Percentiles rank a stretch among this genome's conserved stretches.
These are phyloP conservation scores for Catostylus mosaicus DNA, from an alignment of 30 jellyfish, hydroid and myxozoan genomes.

Conservation along the genomic window DNA sequence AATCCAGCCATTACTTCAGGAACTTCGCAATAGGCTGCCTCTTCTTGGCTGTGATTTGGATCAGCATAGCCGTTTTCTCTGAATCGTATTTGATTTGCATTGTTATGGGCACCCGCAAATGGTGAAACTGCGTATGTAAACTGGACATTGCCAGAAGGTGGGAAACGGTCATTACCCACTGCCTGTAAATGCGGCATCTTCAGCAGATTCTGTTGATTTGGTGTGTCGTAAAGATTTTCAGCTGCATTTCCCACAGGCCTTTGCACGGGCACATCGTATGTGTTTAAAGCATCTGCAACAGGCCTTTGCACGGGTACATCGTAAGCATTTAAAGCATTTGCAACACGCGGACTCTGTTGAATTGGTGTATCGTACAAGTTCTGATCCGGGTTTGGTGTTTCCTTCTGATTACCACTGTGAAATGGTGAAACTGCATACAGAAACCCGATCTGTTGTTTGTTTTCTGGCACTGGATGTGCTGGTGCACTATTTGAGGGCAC, in stretches of 20 bases:
- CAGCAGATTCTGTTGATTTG: constrained; percentile 5
- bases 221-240: constrained; percentile 54
- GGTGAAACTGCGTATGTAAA: constrained; percentile 70
- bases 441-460: constrained; percentile 22
- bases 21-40: constrained; percentile 58
- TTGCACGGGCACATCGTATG: constrained; percentile 17
- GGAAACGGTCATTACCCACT: neutral
- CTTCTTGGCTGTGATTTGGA: constrained; percentile 1
- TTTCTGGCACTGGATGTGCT: constrained; percentile 5
- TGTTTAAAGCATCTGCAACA: constrained; percentile 12
- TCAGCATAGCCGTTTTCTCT: neutral
- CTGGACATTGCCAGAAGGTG: constrained; percentile 27
- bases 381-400: constrained; percentile 3
- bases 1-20: constrained; percentile 17
- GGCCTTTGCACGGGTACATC: neutral
- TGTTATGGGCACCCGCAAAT: constrained; percentile 51
- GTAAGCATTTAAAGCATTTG: constrained; percentile 15
- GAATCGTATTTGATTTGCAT: constrained; percentile 24
- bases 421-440: constrained; percentile 66
- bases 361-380: constrained; percentile 56
- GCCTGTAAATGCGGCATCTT: neutral
- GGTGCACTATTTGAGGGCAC: constrained; percentile 58
- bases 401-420: constrained; percentile 51
- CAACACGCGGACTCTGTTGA: neutral
- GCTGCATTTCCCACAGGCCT: constrained; percentile 3